Evolutionary conservation across 2,113 vertebrate species (phyloP), one percentile per base, ranked within the genome.

Genomic region (Chlorocebus sabaeus): DNA sequence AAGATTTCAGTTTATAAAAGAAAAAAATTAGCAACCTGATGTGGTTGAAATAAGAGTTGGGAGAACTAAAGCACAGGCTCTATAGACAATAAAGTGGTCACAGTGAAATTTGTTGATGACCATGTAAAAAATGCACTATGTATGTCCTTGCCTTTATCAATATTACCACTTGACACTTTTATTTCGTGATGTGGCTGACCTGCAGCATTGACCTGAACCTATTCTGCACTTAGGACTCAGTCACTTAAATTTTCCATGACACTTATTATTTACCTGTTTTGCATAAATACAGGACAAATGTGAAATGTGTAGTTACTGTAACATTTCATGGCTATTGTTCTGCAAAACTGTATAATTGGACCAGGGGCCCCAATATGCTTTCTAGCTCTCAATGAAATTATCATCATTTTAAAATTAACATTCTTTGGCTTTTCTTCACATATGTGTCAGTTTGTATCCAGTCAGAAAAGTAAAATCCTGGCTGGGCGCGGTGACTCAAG

Each of bases 81-180:
- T 91, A 91, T 50, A 91, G 81, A 59, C 17, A 86, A n/a, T 13
- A 5, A 4, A 57, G 12, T 86, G 55, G 32, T 57, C 2, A 85
- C 20, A 57, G 32, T 80, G 90, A 93, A 81, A 90, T 30, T 85
- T 38, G 75, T 90, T 86, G 55, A 85, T 97, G 30, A n/a, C 25
- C n/a, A 25, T 45, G 8, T 94, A 72, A 64, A 52, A 92, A 52
- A 17, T 55, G 0, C 2, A 43, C 64, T 43, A 38, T 8, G 22
- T 35, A 50, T n/a, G 45, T 59, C 1, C 25, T 86, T 38, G 40
- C 20, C 17, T 86, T 52, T 48, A 86, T 61, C 30, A 76, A 9
- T 25, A 70, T 64, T 48, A 57, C 50, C 7, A 70, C 6, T 45
- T 57, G 25, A 79, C 32, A n/a, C 25, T 72, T 45, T 59, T 72